Evolutionary conservation across 1,140 invertebrate genomes (phyloP), one percentile per base, ranked within the genome.

Genomic region (Reticulitermes speratus): DNA sequence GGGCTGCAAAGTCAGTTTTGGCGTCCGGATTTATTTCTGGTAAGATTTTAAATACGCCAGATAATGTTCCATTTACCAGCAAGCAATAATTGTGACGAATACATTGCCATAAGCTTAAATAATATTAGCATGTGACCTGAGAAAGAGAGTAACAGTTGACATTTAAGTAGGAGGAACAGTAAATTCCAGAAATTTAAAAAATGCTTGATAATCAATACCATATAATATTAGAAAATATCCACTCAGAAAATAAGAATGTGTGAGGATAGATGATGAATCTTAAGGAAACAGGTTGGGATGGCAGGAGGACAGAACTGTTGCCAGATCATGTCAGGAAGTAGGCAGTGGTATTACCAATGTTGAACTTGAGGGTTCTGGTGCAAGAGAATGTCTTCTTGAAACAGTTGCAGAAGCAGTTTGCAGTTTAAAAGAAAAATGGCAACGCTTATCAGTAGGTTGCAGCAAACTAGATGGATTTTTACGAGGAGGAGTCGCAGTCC

Each of bases 401-500:
- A 48, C 59, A 75, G 65, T 75, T 75, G n/a, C 65, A 75, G 65
- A 30, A n/a, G 14, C n/a, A 25, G 14, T 25, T 75, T 30, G 65
- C 65, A 75, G 3, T 8, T 75, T 75, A 2, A 30, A 25, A 44
- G 38, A 32, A 25, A 86, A 44, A 32, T 86, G 65, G 55, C 86
- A 81, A n/a, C 59, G 45, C 9, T 30, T 87, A 38, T 86, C 87
- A 23, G 52, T 83, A 9, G 87, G 87, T 38, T 87, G 85, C 30
- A 75, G 38, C 32, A 55, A 44, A 44, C 38, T 90, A 25, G 89
- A 90, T 85, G 38, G 87, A 21, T 87, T 89, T 82, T 87, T 89
- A 82, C 45, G 87, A 89, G 92, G 92, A 82, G 92, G 92, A 14
- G 88, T 93, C 30, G 89, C 91, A 19, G 88, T 88, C 44, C 89